Evolutionary conservation across 2,888 invertebrate genomes (phyloP), one percentile per base, ranked within the genome.

Genomic region (Pyralis farinalis): DNA sequence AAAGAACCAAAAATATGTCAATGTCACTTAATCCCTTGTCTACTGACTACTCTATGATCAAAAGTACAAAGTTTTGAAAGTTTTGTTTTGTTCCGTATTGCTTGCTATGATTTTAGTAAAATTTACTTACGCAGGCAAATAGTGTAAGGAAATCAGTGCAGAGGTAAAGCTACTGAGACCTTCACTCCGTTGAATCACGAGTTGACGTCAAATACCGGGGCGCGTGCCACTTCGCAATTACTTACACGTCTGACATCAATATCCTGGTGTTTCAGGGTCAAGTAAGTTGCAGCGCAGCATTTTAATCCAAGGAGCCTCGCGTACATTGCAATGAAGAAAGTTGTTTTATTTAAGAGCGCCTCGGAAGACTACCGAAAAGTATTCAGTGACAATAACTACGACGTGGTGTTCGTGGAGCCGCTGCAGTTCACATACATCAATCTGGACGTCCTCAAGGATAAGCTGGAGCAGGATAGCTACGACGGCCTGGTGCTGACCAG

Each of bases 341-440:
- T 84, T 2, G 72, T 81, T 34, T 55, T 87, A 42, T 87, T 87
- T 52, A 87, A 81, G 58, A 71, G 78, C 44, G 69, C 58, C 38
- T 86, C 85, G 0, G 84, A 85, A 53, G 85, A 86, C 40, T 87
- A 87, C 47, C 52, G 69, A 43, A 64, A 63, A 44, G 77, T 69
- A 7, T 87, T 84, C 50, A 60, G 59, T 11, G 71, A 71, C 6
- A 56, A 52, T 25, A 63, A 78, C 12, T 83, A 67, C 47, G 69
- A 80, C 40, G 54, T 73, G 0, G 58, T 79, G 37, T 87, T 87
- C 43, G 74, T 87, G 32, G 85, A 87, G 49, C 87, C 87, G 1
- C 58, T 87, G 16, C 80, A 80, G 49, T 87, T 86, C 40, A 65
- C 67, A 29, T 67, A 51, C 32, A 47, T 65, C 7, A 75, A 72